These are phyloP conservation scores for Lapara coniferarum DNA, from an alignment of 2,888 invertebrate species.

Conservation along the genomic window DNA sequence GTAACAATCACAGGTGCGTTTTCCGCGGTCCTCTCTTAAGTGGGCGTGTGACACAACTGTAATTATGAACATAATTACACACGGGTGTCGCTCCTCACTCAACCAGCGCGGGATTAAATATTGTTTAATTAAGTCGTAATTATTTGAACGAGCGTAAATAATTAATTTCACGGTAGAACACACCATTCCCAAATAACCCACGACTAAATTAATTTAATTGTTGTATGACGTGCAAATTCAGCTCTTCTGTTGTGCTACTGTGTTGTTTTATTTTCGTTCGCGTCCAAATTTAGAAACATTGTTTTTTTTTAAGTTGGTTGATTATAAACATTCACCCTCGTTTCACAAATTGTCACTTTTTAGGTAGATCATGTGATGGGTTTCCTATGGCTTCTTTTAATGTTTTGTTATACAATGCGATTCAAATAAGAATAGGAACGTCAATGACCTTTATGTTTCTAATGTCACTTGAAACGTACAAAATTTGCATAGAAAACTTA, in stretches of 20 bases:
- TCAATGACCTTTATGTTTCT: too few species aligned
- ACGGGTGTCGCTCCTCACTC: slow-evolving; percentile 23
- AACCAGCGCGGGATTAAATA: slow-evolving; percentile 36
- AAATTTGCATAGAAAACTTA: too few species aligned
- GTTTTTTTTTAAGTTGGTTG: background rate
- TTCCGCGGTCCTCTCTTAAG: background rate
- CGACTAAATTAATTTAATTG: slow-evolving; percentile 21
- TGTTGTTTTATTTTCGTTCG: background rate
- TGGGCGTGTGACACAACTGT: slow-evolving; percentile 12
- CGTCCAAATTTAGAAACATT: background rate
- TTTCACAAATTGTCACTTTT: too few species aligned
- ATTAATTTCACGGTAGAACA: slow-evolving; percentile 25
- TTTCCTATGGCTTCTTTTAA: too few species aligned
- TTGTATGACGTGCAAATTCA: slow-evolving; percentile 9
- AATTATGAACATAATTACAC: slow-evolving; percentile 30
- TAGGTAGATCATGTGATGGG: too few species aligned
- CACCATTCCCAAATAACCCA: slow-evolving; percentile 22
- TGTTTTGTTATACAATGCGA: too few species aligned
- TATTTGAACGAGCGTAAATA: slow-evolving; percentile 30
- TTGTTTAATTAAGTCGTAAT: slow-evolving; percentile 29
- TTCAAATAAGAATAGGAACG: too few species aligned
- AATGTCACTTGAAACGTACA: too few species aligned
- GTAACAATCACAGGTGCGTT: slow-evolving; percentile 12
- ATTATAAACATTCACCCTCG: too few species aligned
- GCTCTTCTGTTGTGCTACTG: background rate